Evolutionary conservation across 2,888 invertebrate species (phyloP), one percentile per base, ranked within the genome.

Genomic region (Nemotelus nigrinus): DNA sequence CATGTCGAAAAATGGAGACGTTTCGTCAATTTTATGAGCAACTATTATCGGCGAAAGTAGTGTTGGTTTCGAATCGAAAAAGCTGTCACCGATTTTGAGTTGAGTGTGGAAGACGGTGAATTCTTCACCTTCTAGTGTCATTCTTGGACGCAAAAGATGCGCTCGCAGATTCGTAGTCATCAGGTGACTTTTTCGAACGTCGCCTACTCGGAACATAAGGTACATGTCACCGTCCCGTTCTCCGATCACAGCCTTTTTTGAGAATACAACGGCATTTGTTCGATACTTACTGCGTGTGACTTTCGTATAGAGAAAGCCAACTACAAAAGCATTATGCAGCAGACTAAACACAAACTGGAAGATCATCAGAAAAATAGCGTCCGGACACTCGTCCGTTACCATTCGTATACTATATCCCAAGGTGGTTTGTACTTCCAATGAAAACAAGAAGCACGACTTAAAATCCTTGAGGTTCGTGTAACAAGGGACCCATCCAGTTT

Each of bases 11-110:
- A 99, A 90, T 0, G 99, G 99, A 82, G 97, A 97, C 0, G 88
- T 87, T 77, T 90, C 91, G 85, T 96, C 93, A 82, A 99, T 98
- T 79, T 91, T 90, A 85, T 99, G 99, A 39, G 96, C 93, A 50
- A 98, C 93, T 6, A 96, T 94, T 85, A 96, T 92, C 0, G 99
- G 99, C 99, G 98, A 99, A 79, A 99, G 93, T 84, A 98, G 95
- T 88, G 99, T 98, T 4, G 98, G 89, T 81, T 93, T 91, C 7
- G 96, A 94, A 80, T 94, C 93, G 82, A 96, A 95, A 45, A 94
- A 95, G 83, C 97, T 95, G 25, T 93, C 91, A 81, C 91, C 90
- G 0, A 93, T 89, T 77, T 90, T 88, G 47, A 97, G 87, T 84
- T 96, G 95, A 50, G 93, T 93, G 85, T 97, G 96, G 84, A 94